Percentiles rank a stretch among this genome's conserved stretches.
Evolutionary conservation across 1,140 invertebrate species (phyloP).

Genomic region (Vollenhovia emeryi): DNA sequence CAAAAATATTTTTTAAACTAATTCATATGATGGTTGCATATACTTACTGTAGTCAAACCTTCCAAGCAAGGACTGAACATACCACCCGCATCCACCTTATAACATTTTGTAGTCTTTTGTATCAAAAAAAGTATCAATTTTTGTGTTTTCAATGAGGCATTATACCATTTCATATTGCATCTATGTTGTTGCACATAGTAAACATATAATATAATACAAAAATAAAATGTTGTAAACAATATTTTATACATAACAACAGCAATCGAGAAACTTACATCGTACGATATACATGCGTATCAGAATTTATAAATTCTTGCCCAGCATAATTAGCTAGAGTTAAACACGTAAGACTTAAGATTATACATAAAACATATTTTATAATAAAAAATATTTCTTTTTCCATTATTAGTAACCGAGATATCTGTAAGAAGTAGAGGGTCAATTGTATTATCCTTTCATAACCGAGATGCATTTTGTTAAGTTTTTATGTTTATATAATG

Average conservation of each 20-base stretch:
- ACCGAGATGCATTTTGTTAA: too few relatives aligned
- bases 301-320: constrained; percentile 32
- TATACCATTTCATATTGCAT: constrained; percentile 32
- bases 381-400: too few relatives aligned
- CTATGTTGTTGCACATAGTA: background rate
- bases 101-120: constrained; percentile 27
- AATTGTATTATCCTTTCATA: too few relatives aligned
- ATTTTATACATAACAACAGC: too few relatives aligned
- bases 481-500: too few relatives aligned
- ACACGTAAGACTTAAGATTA: background rate
- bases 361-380: too few relatives aligned
- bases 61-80: constrained; percentile 17
- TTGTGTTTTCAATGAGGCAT: constrained; percentile 9
- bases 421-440: background rate
- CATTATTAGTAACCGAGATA: background rate
- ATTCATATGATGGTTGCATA: background rate
- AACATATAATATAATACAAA: background rate
- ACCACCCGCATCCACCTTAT: constrained; percentile 26
- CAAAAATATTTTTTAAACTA: background rate
- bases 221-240: too few relatives aligned
- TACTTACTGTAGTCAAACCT: constrained; percentile 26
- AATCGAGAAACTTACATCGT: background rate
- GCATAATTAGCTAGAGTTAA: background rate
- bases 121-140: constrained; percentile 24
- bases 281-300: background rate